A percentile compares a stretch with the other conserved stretches of the same genome.
Evolutionary conservation across 2,888 invertebrate species (phyloP).

Genomic region (Euclidia mi): DNA sequence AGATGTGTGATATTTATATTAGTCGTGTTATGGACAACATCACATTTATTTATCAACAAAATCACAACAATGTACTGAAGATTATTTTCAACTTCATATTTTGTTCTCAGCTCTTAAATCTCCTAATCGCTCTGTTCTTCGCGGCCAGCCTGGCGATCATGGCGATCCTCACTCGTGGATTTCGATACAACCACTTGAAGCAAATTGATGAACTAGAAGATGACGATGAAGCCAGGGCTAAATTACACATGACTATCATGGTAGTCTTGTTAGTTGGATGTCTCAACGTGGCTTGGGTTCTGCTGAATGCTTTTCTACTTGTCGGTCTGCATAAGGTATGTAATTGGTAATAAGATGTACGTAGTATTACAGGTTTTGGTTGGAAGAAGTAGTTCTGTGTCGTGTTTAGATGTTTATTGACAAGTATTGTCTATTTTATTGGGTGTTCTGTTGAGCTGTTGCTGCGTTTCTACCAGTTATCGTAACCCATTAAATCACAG

Average conservation of each 20-base stretch:
- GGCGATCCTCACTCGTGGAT: slow-evolving; percentile 48
- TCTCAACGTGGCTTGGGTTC: slow-evolving; percentile 44
- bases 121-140: slow-evolving; percentile 40
- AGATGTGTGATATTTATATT: too few species aligned
- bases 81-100: neutral
- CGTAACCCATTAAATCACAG: too few species aligned
- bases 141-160: slow-evolving; percentile 35
- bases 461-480: too few species aligned
- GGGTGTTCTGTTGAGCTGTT: too few species aligned
- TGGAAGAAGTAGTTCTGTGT: too few species aligned
- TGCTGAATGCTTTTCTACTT: slow-evolving; percentile 39
- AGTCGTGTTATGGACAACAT: too few species aligned
- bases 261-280: slow-evolving; percentile 26
- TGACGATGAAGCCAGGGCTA: slow-evolving; percentile 17
- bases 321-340: slow-evolving; percentile 47
- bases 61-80: too few species aligned
- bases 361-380: too few species aligned
- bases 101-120: slow-evolving; percentile 39
- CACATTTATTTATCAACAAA: too few species aligned
- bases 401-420: too few species aligned
- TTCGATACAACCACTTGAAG: slow-evolving; percentile 34
- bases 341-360: too few species aligned
- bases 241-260: slow-evolving; percentile 21
- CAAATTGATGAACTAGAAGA: slow-evolving; percentile 24
- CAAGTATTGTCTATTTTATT: too few species aligned